A percentile compares a stretch with the other conserved stretches of the same genome.
phyloP scores from a whole-genome alignment of 2,113 vertebrate species.

The Corythoichthys intestinalis region DNA sequence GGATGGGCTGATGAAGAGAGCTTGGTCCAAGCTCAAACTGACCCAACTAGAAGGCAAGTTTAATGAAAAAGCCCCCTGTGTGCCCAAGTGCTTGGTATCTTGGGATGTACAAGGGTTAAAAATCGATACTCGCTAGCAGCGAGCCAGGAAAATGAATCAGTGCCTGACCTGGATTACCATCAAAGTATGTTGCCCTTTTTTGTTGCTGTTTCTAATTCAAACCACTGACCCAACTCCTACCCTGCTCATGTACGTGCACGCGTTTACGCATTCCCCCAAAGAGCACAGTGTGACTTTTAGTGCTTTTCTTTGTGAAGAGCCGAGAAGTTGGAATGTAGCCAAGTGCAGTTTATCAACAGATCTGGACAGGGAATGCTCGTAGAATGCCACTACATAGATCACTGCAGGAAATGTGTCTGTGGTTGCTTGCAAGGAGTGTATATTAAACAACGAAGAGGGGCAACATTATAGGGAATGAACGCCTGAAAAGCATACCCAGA shows the following conservation, averaged over 20 bases:
- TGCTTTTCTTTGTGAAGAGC: conserved; percentile 7
- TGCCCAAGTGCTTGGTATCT: conserved; percentile 6
- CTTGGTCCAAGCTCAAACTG: conserved; percentile 1
- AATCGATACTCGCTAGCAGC: not conserved
- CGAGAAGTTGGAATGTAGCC: not conserved
- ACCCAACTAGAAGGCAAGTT: conserved; percentile 8
- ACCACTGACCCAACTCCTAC: conserved; percentile 5
- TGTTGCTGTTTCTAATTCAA: conserved; percentile 4
- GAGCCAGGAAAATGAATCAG: not conserved
- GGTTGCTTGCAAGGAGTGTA: not conserved
- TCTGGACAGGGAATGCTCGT: conserved; percentile 1
- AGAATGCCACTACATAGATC: not conserved
- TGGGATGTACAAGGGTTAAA: conserved; percentile 4
- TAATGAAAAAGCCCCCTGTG: not conserved
- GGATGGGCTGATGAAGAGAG: conserved; percentile 1
- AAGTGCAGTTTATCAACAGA: conserved; percentile 10
- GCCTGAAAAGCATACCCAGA: not conserved
- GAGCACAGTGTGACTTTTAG: conserved; percentile 7
- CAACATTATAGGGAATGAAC: not conserved
- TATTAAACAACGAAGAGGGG: not conserved
- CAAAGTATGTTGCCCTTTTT: conserved; percentile 2
- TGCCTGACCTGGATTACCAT: conserved; percentile 5
- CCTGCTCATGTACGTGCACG: not conserved
- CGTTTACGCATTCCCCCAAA: not conserved
- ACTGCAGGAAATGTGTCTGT: not conserved